Conservation (phyloP, 2,113 vertebrate genomes). For the Donacobius atricapilla region DNA sequence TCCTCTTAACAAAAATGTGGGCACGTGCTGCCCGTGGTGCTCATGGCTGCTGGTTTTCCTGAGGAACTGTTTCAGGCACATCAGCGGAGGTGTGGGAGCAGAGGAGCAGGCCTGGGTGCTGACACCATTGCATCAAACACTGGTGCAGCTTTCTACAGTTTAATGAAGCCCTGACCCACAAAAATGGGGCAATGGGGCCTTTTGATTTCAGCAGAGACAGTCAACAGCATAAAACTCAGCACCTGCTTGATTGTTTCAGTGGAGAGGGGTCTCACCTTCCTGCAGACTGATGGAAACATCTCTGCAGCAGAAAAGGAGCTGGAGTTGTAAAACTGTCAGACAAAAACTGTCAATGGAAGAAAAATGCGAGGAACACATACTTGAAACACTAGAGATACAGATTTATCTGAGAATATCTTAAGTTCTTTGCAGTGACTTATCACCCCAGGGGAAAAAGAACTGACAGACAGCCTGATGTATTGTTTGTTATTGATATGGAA, state of each 20-base stretch:
- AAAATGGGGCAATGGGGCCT: background rate
- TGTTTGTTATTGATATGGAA: background rate
- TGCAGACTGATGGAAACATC: background rate
- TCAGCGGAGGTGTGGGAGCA: background rate
- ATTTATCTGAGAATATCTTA: background rate
- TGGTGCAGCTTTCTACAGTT: background rate
- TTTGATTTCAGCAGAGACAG: background rate
- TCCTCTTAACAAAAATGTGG: background rate
- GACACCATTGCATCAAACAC: background rate
- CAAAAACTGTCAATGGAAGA: background rate
- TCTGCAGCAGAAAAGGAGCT: background rate
- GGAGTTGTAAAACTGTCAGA: background rate
- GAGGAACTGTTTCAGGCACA: background rate
- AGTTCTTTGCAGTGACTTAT: background rate
- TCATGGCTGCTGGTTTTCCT: background rate
- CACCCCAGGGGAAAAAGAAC: background rate
- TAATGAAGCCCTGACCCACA: background rate
- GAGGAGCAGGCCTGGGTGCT: background rate
- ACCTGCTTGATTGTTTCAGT: background rate
- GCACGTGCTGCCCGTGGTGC: fast-evolving
- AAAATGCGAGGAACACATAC: background rate
- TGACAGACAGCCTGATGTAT: background rate
- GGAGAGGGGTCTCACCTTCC: background rate
- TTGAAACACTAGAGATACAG: background rate
- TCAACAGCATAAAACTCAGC: background rate